Evolutionary conservation across 2,888 invertebrate species (phyloP), one percentile per base, ranked within the genome.

Genomic region (Cataglyphis rosenhaueri): DNA sequence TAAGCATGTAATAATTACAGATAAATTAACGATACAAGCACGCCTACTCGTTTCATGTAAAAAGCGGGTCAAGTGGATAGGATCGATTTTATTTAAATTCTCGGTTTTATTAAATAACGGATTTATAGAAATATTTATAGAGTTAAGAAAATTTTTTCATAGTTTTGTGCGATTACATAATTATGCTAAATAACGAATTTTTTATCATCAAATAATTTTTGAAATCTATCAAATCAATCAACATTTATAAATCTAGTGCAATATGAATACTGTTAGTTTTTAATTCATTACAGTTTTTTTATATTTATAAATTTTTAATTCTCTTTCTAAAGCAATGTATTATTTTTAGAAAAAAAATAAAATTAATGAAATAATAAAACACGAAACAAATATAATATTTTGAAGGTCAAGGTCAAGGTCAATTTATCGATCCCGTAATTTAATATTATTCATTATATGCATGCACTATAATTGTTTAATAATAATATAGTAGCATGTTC

Each of bases 51-150:
- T 81, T 75, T 81, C 44, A 44, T 12, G 12, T 81, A 82, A 85
- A 86, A 88, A 87, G 84, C 71, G 70, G 88, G 88, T 88, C 88
- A 87, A 76, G 70, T 85, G 81, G 86, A 85, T 87, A 81, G 76
- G 81, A 88, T 88, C 83, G 88, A 88, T 88, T 79, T 86, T 85
- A 74, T 84, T 79, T 52, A 66, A 81, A 83, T 81, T 73, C 57
- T 52, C 48, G 5, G 29, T 66, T 74, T 76, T 61, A 59, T 12
- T 44, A 61, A 78, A 78, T 59, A 68, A 70, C 29, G 9, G 41
- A 29, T 29, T 29, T 29, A 29, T 29, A 29, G 29, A 57, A 5
- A 25, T 61, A 71, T 61, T 70, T 4, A 15, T 55, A 38, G 29
- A 66, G 29, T 0, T 6, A 15, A 76, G 1, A 1, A 70, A 66